Base-by-base conservation (phyloP, 1,140 invertebrate species). In the Drosophila rhopaloa region DNA sequence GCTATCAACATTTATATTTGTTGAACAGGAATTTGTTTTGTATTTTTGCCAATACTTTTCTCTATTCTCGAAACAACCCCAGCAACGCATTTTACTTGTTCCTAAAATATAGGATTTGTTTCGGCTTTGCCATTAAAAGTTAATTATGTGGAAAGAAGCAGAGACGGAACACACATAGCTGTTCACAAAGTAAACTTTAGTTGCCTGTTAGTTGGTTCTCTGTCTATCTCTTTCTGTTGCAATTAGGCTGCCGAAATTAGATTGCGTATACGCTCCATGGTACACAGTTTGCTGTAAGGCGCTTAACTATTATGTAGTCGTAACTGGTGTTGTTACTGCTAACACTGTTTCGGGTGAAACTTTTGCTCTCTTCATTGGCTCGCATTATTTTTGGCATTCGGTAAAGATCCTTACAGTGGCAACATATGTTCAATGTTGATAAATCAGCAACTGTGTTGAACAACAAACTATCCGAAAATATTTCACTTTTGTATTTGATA, bases 191-290 rank as follows among this genome's bases (percentile, higher is more conserved):
- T 60, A 74, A 85, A 76, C 59, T 75, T 65, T 57, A 11, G 70
- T 75, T 67, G 11, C 35, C 51, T 62, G 67, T 56, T 76, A 84
- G 73, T 79, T 82, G 61, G 48, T 24, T 43, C 35, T 41, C 37
- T 11, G 1, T 6, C 24, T 32, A 1, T 24, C 48, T 6, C 8
- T 55, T 54, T 61, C 37, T 35, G 13, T 32, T 79, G 76, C 83
- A 86, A 88, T 88, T 79, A 88, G 70, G 70, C 59, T 83, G 84
- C 67, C 76, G 60, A 83, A 88, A 86, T 77, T 59, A 81, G 84
- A 88, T 88, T 88, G 81, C 54, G 84, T 71, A 89, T 88, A 89
- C 83, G 83, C 83, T 27, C 53, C 67, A 43, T 74, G 66, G 83
- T 88, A 77, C 79, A 72, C 63, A 74, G 50, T 63, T 60, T 54